phyloP scores from a whole-genome alignment of 2,113 vertebrate genomes.

The Eulacestoma nigropectus region DNA sequence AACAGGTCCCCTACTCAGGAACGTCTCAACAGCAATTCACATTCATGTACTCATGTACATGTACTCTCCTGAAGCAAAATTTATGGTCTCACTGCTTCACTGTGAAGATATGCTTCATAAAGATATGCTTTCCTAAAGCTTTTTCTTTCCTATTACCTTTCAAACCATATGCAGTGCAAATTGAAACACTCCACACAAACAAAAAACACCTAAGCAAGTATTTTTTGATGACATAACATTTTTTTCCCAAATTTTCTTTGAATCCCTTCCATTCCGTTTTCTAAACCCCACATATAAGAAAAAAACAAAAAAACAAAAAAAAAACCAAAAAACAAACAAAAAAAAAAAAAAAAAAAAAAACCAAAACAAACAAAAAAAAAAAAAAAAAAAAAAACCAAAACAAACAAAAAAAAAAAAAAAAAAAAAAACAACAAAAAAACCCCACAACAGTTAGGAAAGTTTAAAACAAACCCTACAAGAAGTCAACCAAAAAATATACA shows the following conservation, averaged over 20 bases:
- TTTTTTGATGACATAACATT: accelerated
- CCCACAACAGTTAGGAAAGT: accelerated
- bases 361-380: too few species aligned
- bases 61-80: neutral
- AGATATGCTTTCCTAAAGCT: neutral
- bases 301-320: too few species aligned
- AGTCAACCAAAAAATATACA: neutral
- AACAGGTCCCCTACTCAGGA: neutral
- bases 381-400: too few species aligned
- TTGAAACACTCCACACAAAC: neutral
- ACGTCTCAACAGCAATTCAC: neutral
- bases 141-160: neutral
- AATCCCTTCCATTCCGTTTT: neutral
- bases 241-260: neutral
- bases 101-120: neutral
- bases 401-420: too few species aligned
- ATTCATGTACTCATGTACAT: too few species aligned
- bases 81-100: neutral
- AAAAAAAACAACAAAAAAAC: too few species aligned
- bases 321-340: too few species aligned
- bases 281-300: neutral
- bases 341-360: too few species aligned
- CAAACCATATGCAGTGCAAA: neutral
- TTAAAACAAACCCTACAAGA: neutral
- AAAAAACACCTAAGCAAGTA: neutral